Base-by-base conservation (phyloP, 2,797 vertebrate species). In the Prionace glauca region DNA sequence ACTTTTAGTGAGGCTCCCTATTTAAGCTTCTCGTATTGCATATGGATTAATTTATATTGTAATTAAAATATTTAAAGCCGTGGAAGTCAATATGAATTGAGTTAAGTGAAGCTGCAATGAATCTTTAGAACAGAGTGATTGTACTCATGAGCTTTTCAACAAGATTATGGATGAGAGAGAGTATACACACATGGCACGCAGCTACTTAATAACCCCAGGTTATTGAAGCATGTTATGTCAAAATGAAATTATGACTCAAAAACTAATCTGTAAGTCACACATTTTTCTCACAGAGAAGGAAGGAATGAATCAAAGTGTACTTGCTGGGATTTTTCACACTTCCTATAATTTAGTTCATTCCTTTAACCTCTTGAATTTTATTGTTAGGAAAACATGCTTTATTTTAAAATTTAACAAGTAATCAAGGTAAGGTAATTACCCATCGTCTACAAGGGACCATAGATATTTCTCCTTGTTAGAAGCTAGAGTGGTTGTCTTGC, bases 61-160 rank as follows among this genome's bases (percentile, higher is more conserved):
- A n/a, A 91, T 62, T 91, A 8, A 91, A 87, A 62, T 91, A 91
- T 91, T 91, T 91, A 91, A 91, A 91, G 18, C 88, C 56, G 11
- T 62, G 29, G 26, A 60, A 91, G 12, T 29, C 88, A 91, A 65
- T 91, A 5, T 65, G 62, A 91, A 91, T n/a, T 62, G 88, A 91
- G 29, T 91, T 65, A 16, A 14, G 12, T 65, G 56, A 91, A 91
- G 29, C 14, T 91, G 88, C 56, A 91, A 26, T 65, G 88, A 91
- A 60, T 91, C 88, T 62, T 91, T 91, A 91, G 29, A 8, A 91
- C 29, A n/a, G 62, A 65, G 65, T 65, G 4, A 65, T 91, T 91
- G 60, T 65, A 32, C 88, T 62, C 56, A 60, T 90, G 29, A 90
- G 60, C 32, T 91, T 90, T 91, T 32, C 88, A 91, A n/a, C 29